Conservation (phyloP, 2,113 vertebrate genomes). For the Prionailurus bengalensis region DNA sequence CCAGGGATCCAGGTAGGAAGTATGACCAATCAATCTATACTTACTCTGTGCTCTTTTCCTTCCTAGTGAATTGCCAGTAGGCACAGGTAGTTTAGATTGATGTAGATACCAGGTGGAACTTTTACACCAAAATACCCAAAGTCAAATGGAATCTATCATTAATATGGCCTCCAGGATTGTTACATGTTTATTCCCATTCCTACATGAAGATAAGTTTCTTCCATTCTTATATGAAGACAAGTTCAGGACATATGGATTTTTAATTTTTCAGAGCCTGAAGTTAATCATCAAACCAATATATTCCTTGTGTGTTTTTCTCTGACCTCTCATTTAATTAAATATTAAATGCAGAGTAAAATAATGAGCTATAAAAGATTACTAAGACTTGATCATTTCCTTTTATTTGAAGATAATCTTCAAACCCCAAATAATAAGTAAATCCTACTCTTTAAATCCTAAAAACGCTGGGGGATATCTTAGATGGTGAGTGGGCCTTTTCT, state of each 20-base stretch:
- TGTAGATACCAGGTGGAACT: background rate
- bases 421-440: background rate
- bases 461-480: background rate
- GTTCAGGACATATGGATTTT: background rate
- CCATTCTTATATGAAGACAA: background rate
- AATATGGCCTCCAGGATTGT: background rate
- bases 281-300: background rate
- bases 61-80: background rate
- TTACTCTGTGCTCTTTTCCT: background rate
- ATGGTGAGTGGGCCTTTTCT: background rate
- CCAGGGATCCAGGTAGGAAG: background rate
- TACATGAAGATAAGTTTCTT: background rate
- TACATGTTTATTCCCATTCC: background rate
- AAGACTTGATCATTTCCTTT: background rate
- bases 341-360: constrained; percentile 12
- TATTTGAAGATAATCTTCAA: constrained; percentile 42
- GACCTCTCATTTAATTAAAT: background rate
- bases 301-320: background rate
- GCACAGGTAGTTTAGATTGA: background rate
- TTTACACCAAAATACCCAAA: background rate
- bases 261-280: background rate
- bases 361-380: background rate
- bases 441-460: constrained; percentile 34
- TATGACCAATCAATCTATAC: background rate
- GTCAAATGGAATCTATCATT: background rate